Base-by-base conservation (phyloP, 2,113 vertebrate genomes). In the Galemys pyrenaicus region DNA sequence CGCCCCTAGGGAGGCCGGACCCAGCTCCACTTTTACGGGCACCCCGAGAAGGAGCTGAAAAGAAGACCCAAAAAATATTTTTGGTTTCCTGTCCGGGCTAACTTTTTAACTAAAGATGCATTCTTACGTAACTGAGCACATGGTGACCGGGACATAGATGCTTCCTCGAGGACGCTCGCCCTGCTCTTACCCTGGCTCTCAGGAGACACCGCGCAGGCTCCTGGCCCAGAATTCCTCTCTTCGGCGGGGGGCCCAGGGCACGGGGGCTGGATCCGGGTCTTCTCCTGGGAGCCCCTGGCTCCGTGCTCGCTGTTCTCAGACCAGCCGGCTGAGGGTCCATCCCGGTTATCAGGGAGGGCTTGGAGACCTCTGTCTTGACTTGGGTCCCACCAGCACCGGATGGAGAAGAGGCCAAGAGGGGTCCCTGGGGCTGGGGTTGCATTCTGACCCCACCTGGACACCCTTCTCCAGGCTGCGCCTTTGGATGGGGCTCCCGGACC, bases 51-150 rank as follows among this genome's bases (percentile, higher is more conserved):
- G 41, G 0, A 2, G 35, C 62, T 26, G 22, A 41, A 20, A 81
- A 87, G 77, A 32, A 73, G 77, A 32, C 67, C 64, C 24, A 9
- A 28, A 35, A 89, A 49, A 89, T 65, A 46, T 67, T 67, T 41
- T 22, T 37, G 41, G 41, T 73, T 68, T 93, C 75, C 44, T 60
- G 44, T 20, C 3, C 35, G 37, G 32, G 71, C 60, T 80, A 35
- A 49, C 49, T 41, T 93, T 46, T 93, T 82, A 35, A 74, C n/a
- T 70, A 58, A 46, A 26, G 58, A 92, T 9, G 30, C 58, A 8
- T 71, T 89, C 65, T 54, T 88, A 60, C 58, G 62, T 65, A 96
- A 95, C 71, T 56, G 13, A 89, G 87, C 28, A 51, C 83, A 64
- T 9, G 28, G 3, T 44, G 37, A 65, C 51, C 60, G 12, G 80